Conservation (phyloP, 2,888 invertebrate genomes). For the Neoscelio sp. region DNA sequence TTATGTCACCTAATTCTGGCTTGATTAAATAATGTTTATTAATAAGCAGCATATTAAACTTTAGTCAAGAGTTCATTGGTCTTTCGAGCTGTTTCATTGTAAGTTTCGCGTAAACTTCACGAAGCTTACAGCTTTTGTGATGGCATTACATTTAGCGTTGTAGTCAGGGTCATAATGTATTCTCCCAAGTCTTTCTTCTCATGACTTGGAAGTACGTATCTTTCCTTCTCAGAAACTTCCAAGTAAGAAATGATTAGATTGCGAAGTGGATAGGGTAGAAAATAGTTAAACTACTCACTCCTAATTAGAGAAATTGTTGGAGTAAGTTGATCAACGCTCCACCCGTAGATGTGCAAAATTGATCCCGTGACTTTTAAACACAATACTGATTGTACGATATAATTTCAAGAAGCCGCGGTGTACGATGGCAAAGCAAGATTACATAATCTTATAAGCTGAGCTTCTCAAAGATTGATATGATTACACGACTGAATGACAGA, state of each 20-base stretch:
- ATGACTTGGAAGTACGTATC: conserved; percentile 50
- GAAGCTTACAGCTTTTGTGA: conserved; percentile 53
- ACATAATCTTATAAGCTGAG: conserved; percentile 41
- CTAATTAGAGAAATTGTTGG: conserved; percentile 50
- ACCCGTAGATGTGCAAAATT: conserved; percentile 1
- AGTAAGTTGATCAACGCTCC: conserved; percentile 29
- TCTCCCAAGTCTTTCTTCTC: conserved; percentile 36
- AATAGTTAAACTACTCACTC: conserved; percentile 35
- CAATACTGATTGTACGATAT: conserved; percentile 36
- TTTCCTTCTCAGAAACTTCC: conserved; percentile 48
- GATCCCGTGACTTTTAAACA: conserved; percentile 33
- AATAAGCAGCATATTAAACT: conserved; percentile 37
- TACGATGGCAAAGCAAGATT: conserved; percentile 18
- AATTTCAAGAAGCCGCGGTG: neutral
- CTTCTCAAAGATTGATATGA: conserved; percentile 33
- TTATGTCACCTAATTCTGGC: neutral
- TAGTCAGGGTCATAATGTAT: conserved; percentile 49
- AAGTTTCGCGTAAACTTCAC: conserved; percentile 49
- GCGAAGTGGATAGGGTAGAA: conserved; percentile 37
- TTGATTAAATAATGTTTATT: conserved; percentile 34
- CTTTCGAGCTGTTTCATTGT: conserved; percentile 27
- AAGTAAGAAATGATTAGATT: conserved; percentile 55
- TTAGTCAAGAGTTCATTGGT: conserved; percentile 20
- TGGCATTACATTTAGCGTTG: conserved; percentile 57
- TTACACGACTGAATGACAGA: conserved; percentile 25